phyloP scores from a whole-genome alignment of 2,888 invertebrate species.

The Zygaena filipendulae region DNA sequence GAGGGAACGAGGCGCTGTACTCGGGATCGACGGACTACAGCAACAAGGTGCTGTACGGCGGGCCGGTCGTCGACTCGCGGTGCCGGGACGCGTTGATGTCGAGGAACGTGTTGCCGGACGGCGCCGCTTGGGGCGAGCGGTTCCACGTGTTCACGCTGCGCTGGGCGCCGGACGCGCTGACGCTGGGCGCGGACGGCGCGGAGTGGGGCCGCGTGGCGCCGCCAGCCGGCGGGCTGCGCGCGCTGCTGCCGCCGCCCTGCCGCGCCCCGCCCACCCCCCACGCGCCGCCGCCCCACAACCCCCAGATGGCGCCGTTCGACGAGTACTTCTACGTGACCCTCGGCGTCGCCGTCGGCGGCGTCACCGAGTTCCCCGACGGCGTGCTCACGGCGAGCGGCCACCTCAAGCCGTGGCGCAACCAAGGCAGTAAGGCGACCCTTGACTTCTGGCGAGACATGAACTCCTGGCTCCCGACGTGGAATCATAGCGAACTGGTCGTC shows the following conservation, averaged over 20 bases:
- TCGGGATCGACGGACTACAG: not conserved
- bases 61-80: constrained; percentile 45
- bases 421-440: constrained; percentile 45
- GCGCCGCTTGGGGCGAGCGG: constrained; percentile 57
- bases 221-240: constrained; percentile 9
- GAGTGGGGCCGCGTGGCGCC: constrained; percentile 6
- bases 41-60: constrained; percentile 42
- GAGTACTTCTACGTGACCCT: constrained; percentile 66
- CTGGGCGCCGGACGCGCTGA: constrained; percentile 64
- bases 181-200: constrained; percentile 7
- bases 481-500: constrained; percentile 10
- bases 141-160: constrained; percentile 73
- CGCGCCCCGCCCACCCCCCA: too few relatives aligned
- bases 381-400: constrained; percentile 25
- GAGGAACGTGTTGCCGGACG: constrained; percentile 21
- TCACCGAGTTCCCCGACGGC: constrained; percentile 65
- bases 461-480: constrained; percentile 67
- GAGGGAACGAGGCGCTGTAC: constrained; percentile 67
- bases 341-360: constrained; percentile 72
- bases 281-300: constrained; percentile 14
- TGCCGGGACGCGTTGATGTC: constrained; percentile 35
- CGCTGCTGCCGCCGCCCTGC: constrained; percentile 22
- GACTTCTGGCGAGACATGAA: constrained; percentile 60
- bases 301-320: constrained; percentile 13
- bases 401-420: constrained; percentile 70